Evolutionary conservation across 1,140 invertebrate species (phyloP), one percentile per base, ranked within the genome.

Genomic region (Wasmannia auropunctata): DNA sequence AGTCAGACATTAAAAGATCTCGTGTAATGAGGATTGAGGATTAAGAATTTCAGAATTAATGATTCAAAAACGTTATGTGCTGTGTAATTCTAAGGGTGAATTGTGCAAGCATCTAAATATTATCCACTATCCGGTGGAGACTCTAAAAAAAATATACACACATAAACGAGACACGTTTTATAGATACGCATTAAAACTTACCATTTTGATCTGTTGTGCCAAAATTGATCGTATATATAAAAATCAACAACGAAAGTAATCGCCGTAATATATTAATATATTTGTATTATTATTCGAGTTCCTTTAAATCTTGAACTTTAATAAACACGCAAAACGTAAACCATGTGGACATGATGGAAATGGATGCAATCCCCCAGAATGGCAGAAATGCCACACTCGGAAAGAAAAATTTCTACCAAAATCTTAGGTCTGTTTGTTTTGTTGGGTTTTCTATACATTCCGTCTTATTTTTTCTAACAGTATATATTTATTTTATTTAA

Each of bases 151-250:
- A 46, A 43, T 46, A 46, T 46, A 46, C 8, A 14, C 16, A 46
- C 43, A 46, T n/a, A n/a, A n/a, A 46, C 16, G 16, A 46, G 43
- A 46, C 16, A 16, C 16, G 6, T 58, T 83, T 83, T 16, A 1
- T 22, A 7, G 2, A 11, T 40, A 8, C n/a, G 1, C 2, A 4
- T 65, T 54, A 19, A 43, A 22, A 56, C 58, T 87, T 58, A 90
- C 88, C 88, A 90, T 90, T 62, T 87, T 88, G 31, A 7, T 56
- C 1, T 10, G 25, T 37, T 14, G 14, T 77, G 19, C 1, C 22
- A 1, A 10, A 28, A 67, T 14, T 62, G 16, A 60, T 63, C 7
- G 37, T 43, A 79, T 1, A 10, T 1, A 7, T 1, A 28, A 8
- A 37, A 67, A 1, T 49, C 0, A 56, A 19, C 58, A 22, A 34